Conservation (phyloP, 2,113 vertebrate species). For the Actenoides lindsayi region DNA sequence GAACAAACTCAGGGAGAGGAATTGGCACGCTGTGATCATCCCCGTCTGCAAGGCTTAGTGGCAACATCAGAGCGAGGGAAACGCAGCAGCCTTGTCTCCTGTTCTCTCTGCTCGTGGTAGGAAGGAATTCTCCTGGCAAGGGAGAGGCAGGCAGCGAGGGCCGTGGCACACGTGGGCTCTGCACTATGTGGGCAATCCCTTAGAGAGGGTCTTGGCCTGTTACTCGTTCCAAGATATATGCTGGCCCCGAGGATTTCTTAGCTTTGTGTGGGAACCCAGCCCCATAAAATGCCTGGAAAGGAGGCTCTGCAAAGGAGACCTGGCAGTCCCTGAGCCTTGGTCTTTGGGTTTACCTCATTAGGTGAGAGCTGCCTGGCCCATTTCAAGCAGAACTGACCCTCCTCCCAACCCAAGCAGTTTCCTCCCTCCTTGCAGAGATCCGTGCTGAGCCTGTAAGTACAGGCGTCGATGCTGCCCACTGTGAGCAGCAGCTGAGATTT, state of each 20-base stretch:
- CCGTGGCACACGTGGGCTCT: neutral
- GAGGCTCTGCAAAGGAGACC: neutral
- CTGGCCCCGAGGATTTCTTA: neutral
- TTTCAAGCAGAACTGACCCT: neutral
- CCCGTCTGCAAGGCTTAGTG: neutral
- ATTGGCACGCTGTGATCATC: neutral
- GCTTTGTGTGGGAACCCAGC: neutral
- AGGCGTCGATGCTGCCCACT: neutral
- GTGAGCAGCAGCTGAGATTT: neutral
- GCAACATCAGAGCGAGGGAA: neutral
- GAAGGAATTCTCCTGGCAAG: neutral
- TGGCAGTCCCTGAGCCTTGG: neutral
- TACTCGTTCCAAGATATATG: neutral
- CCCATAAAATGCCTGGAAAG: neutral
- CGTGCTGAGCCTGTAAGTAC: neutral
- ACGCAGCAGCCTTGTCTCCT: neutral
- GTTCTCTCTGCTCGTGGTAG: rapidly evolving
- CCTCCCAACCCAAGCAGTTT: neutral
- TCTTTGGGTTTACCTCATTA: neutral
- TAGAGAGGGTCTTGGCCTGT: neutral
- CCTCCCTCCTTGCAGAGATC: neutral
- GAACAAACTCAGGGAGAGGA: neutral
- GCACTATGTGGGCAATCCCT: neutral
- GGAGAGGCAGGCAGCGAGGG: neutral
- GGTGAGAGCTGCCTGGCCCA: neutral